These are phyloP conservation scores for Falcunculus frontatus DNA, from an alignment of 2,113 vertebrate genomes.

Conservation along the genomic window DNA sequence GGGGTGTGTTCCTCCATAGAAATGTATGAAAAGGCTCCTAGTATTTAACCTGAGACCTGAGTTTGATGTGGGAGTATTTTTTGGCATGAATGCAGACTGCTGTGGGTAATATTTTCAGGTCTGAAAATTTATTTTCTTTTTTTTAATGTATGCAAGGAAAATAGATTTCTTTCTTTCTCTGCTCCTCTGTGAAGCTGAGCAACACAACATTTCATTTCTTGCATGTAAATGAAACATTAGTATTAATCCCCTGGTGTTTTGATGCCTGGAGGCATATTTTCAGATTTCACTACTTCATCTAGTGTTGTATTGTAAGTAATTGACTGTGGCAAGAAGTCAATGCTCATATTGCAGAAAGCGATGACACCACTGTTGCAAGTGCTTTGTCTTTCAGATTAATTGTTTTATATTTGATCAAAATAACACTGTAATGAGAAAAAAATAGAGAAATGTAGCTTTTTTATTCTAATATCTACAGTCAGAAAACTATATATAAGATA, in stretches of 20 bases:
- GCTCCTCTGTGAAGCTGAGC: not conserved
- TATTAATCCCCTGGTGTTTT: constrained; percentile 62
- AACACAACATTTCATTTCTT: constrained; percentile 37
- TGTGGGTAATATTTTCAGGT: not conserved
- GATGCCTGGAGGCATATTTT: constrained; percentile 59
- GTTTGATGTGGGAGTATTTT: not conserved
- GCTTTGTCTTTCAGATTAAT: constrained; percentile 52
- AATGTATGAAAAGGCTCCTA: not conserved
- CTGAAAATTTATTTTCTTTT: not conserved
- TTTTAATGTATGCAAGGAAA: not conserved
- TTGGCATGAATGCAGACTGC: not conserved
- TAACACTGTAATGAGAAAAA: not conserved
- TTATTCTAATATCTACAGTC: not conserved
- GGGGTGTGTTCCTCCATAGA: fast-evolving
- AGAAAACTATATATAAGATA: not conserved
- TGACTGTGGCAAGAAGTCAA: constrained; percentile 66
- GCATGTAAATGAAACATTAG: constrained; percentile 67
- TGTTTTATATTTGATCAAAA: constrained; percentile 57
- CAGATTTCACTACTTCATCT: constrained; percentile 61
- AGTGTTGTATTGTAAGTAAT: constrained; percentile 62
- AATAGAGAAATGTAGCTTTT: not conserved
- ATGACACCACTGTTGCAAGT: constrained; percentile 32
- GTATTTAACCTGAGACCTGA: not conserved
- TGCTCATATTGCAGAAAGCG: constrained; percentile 49
- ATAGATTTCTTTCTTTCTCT: not conserved